These are phyloP conservation scores for Cyanoderma ruficeps DNA, from an alignment of 2,113 vertebrate species.

Conservation along the genomic window DNA sequence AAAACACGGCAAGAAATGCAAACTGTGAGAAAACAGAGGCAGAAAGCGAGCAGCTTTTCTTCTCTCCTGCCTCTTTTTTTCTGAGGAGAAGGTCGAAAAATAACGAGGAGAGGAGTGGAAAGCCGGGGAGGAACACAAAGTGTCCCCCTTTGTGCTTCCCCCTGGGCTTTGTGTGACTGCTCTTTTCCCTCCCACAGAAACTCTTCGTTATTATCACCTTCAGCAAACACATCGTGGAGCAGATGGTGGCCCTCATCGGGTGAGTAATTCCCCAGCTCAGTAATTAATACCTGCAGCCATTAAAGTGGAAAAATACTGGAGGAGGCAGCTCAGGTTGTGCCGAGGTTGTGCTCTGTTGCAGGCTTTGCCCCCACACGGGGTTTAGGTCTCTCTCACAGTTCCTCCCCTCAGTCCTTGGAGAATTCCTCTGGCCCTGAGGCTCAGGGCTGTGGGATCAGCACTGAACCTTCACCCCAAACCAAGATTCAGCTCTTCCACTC, in stretches of 20 bases:
- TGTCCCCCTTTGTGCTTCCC: background rate
- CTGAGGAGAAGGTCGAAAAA: background rate
- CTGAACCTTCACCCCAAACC: background rate
- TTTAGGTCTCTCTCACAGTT: background rate
- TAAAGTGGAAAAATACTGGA: conserved; percentile 3
- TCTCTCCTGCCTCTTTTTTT: background rate
- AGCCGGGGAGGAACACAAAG: background rate
- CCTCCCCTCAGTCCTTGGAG: background rate
- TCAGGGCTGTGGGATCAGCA: background rate
- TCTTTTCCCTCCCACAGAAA: conserved; percentile 85
- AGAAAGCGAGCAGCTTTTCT: background rate
- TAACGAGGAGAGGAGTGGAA: background rate
- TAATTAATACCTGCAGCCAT: conserved; percentile 1
- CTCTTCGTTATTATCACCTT: conserved; percentile 92
- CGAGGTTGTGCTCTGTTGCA: background rate
- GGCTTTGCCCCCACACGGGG: background rate
- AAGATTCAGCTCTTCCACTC: background rate
- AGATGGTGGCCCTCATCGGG: conserved; percentile 93
- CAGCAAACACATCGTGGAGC: conserved; percentile 91
- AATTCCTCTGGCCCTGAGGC: background rate
- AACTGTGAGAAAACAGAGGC: background rate
- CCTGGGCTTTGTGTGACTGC: conserved; percentile 38
- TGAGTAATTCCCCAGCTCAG: conserved; percentile 80
- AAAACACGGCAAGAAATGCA: conserved; percentile 9
- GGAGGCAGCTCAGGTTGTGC: background rate